These are phyloP conservation scores for Nematostella vectensis DNA, from an alignment of 92 coral and sea anemone genomes.

Conservation along the genomic window DNA sequence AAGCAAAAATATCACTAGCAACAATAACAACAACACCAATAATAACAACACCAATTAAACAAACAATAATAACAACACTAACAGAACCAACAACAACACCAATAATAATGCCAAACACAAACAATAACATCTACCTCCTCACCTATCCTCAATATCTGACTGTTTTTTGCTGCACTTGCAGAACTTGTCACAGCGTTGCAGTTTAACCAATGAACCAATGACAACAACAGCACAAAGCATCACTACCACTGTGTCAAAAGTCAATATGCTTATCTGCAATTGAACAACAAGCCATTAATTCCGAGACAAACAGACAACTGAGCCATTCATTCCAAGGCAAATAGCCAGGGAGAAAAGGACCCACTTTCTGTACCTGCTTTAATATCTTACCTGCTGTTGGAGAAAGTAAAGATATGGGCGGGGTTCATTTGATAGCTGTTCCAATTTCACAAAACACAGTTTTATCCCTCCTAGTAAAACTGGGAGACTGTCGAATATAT, in stretches of 20 bases:
- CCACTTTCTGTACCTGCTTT: neutral
- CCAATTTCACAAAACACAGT: conserved; percentile 15
- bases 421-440: conserved; percentile 8
- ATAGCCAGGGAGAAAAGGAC: neutral
- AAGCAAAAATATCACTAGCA: too few species aligned
- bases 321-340: too few species aligned
- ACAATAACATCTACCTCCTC: too few species aligned
- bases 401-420: conserved; percentile 18
- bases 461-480: conserved; percentile 30
- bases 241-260: conserved; percentile 25
- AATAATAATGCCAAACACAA: too few species aligned
- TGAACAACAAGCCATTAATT: neutral
- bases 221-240: conserved; percentile 30
- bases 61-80: too few species aligned
- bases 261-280: conserved; percentile 28
- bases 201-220: conserved; percentile 47
- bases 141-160: too few species aligned
- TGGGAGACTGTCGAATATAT: conserved; percentile 19
- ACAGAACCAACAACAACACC: too few species aligned
- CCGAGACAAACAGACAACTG: too few species aligned
- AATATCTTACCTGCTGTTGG: conserved; percentile 27
- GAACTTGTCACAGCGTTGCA: conserved; percentile 63
- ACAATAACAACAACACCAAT: too few species aligned
- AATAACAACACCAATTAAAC: too few species aligned
- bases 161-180: conserved; percentile 59